phyloP scores from a whole-genome alignment of 2,797 vertebrate genomes.

The Syndactyla subalaris region DNA sequence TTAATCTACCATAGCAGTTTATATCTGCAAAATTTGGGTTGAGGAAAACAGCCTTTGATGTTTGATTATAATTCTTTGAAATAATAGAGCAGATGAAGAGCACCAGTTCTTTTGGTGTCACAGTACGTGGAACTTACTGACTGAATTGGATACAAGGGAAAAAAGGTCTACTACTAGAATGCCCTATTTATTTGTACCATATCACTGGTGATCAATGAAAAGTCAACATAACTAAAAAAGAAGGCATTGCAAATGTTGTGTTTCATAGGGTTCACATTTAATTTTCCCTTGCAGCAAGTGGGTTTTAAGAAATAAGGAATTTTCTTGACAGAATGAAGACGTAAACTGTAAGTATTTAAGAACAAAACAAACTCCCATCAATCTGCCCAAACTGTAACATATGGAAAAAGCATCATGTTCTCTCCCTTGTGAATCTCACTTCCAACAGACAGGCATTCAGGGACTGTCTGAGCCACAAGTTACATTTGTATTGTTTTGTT shows the following conservation, averaged over 20 bases:
- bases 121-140: not conserved
- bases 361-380: not conserved
- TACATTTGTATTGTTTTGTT: not conserved
- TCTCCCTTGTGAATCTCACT: not conserved
- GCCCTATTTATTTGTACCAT: not conserved
- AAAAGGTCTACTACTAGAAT: not conserved
- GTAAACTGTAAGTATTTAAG: not conserved
- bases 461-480: not conserved
- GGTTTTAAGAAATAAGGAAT: not conserved
- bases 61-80: conserved; percentile 21
- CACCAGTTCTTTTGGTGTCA: not conserved
- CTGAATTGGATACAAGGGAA: not conserved
- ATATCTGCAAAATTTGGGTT: not conserved
- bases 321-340: not conserved
- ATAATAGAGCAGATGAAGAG: not conserved
- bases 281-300: not conserved
- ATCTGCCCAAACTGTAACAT: not conserved
- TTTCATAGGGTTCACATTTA: not conserved
- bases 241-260: not conserved
- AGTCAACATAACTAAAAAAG: not conserved
- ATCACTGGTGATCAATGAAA: not conserved
- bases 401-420: not conserved
- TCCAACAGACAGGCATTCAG: not conserved
- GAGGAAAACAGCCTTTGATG: not conserved
- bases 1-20: conserved; percentile 37